Evolutionary conservation across 2,113 vertebrate species (phyloP).

Genomic region (Aphyosemion australe): DNA sequence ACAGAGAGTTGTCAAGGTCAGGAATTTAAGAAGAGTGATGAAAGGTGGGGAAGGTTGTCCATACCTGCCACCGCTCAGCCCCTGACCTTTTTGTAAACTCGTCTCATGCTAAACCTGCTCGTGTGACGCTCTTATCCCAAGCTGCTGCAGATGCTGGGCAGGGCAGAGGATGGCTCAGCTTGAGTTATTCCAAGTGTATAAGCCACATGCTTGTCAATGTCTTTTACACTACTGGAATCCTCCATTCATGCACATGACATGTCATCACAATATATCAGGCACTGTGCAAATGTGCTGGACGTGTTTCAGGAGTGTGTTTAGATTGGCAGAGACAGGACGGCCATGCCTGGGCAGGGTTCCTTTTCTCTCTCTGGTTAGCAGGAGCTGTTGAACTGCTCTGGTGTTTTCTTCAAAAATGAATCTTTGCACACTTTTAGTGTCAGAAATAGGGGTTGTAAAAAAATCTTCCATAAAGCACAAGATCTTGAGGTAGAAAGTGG

Average conservation of each 20-base stretch:
- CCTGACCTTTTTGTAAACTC: constrained; percentile 49
- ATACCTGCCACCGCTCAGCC: constrained; percentile 45
- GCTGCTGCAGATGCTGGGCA: constrained; percentile 30
- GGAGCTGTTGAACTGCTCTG: not conserved
- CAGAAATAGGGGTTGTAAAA: no score
- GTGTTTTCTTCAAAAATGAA: not conserved
- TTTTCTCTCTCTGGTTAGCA: constrained; percentile 1
- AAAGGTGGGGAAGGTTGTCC: constrained; percentile 12
- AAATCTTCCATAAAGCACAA: no score
- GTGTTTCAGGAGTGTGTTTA: constrained; percentile 65
- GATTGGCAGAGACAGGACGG: constrained; percentile 41
- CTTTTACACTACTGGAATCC: constrained; percentile 42
- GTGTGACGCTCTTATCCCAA: constrained; percentile 23
- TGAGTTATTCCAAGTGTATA: constrained; percentile 45
- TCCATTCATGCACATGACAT: constrained; percentile 27
- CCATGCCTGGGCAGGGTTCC: constrained; percentile 28
- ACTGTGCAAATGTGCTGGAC: constrained; percentile 43
- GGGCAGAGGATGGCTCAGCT: constrained; percentile 32
- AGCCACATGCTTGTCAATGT: constrained; percentile 57
- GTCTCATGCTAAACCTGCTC: constrained; percentile 20
- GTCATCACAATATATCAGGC: constrained; percentile 51
- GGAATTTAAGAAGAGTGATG: constrained; percentile 41
- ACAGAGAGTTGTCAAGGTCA: constrained; percentile 27
- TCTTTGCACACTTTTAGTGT: not conserved
- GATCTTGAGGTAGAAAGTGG: no score